Percentiles rank a stretch among this genome's conserved stretches.
phyloP scores from a whole-genome alignment of 2,113 vertebrate genomes.

The Sphyrna mokarran region DNA sequence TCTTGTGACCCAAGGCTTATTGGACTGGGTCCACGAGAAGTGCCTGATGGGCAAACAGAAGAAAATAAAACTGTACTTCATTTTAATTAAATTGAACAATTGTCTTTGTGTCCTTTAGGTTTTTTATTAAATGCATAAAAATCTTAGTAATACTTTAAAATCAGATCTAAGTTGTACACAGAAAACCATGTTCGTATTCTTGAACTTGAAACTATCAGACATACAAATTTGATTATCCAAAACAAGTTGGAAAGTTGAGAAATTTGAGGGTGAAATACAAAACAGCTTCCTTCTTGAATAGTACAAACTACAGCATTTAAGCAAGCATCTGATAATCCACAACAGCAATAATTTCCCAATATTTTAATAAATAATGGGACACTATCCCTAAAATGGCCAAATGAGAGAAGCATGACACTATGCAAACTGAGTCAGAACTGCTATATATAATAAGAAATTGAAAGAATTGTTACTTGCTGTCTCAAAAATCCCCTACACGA shows the following conservation, averaged over 20 bases:
- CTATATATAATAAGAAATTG: not conserved
- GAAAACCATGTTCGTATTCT: not conserved
- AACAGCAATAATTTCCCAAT: not conserved
- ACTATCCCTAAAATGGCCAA: not conserved
- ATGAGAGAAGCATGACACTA: not conserved
- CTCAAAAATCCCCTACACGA: not conserved
- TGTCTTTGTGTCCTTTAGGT: not conserved
- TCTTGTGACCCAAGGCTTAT: slow-evolving; percentile 90
- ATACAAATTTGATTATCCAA: slow-evolving; percentile 12
- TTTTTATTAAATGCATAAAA: not conserved
- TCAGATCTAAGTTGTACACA: not conserved
- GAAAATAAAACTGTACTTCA: not conserved
- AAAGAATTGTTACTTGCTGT: not conserved
- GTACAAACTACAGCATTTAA: not conserved
- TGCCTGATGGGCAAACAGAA: slow-evolving; percentile 63
- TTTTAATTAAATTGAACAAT: not conserved
- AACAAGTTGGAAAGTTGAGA: not conserved
- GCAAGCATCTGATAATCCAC: not conserved
- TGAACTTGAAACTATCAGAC: not conserved
- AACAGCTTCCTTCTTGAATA: not conserved
- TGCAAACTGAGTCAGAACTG: not conserved
- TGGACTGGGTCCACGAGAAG: slow-evolving; percentile 91
- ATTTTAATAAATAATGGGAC: not conserved
- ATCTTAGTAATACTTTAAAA: not conserved
- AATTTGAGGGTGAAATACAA: not conserved